Conservation (phyloP, 2,888 invertebrate species). For the Rotaria socialis region DNA sequence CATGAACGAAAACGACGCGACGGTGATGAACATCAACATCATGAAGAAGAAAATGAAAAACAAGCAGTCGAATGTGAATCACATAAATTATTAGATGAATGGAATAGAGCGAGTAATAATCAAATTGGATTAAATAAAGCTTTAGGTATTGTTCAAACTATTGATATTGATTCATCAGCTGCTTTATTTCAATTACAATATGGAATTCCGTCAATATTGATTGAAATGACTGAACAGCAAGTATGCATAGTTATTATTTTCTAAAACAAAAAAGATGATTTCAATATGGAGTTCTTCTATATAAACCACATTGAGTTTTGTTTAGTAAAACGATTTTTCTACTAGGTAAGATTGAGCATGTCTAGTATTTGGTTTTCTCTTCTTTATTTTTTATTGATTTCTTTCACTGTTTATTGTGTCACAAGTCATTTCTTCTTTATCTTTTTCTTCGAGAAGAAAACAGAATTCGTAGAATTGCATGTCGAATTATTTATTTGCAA, state of each 20-base stretch:
- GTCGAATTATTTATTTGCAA: too few relatives aligned
- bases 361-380: too few relatives aligned
- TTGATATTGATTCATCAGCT: background rate
- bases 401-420: too few relatives aligned
- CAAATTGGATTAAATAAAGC: background rate
- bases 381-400: too few relatives aligned
- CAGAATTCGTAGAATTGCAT: too few relatives aligned
- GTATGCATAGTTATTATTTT: background rate
- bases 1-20: background rate
- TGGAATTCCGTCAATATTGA: constrained; percentile 7
- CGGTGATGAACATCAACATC: background rate
- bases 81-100: constrained; percentile 15
- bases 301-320: too few relatives aligned
- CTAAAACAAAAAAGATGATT: too few relatives aligned
- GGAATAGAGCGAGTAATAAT: background rate
- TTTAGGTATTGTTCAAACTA: background rate
- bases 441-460: too few relatives aligned
- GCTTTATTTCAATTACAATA: background rate
- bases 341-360: too few relatives aligned
- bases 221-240: background rate
- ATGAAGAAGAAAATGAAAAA: background rate
- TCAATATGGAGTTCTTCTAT: too few relatives aligned
- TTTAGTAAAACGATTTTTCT: too few relatives aligned
- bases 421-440: too few relatives aligned
- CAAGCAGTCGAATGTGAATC: background rate